Evolutionary conservation across 2,113 vertebrate species (phyloP), one percentile per base, ranked within the genome.

Genomic region (Syngnathus scovelli): DNA sequence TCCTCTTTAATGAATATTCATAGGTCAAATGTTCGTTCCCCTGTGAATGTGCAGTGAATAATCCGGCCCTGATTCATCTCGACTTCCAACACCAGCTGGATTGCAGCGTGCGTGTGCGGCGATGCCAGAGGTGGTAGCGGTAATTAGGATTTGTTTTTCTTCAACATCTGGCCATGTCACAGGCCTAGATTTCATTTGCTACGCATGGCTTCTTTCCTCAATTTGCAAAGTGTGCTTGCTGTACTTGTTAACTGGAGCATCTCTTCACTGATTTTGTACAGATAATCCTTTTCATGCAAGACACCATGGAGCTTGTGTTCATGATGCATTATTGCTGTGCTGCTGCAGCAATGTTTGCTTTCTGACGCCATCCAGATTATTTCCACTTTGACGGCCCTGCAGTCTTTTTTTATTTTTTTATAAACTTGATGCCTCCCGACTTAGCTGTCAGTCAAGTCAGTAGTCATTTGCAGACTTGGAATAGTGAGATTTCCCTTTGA

Each of bases 31-130:
- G 54, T 60, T 49, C 64, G 38, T 58, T 83, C 74, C 78, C 59
- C 36, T 0, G 67, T 73, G 78, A 72, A 69, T 70, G 69, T 82
- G 80, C 84, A 75, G 81, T 73, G 80, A 77, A 85, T 86, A 85
- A 83, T 85, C 71, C 81, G 78, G 72, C 72, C 78, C 74, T 77
- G 72, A 81, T 86, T 81, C 70, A 70, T 78, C 79, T 79, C 76
- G 68, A 82, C 78, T 82, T 77, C 69, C 77, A 43, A 54, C 48
- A 72, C 78, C 77, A 84, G 78, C 27, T 15, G 27, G 55, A 7
- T 36, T 58, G 27, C 27, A 36, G 27, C 6, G 54, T 56, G 54
- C n/a, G 38, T 23, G 39, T 41, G 19, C 36, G 16, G 49, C 18
- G 15, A 33, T 46, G 67, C n/a, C 73, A 62, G 69, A 58, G 44